A percentile compares a stretch with the other conserved stretches of the same genome.
These are phyloP conservation scores for Amia ocellicauda DNA, from an alignment of 2,113 vertebrate species.

Conservation along the genomic window DNA sequence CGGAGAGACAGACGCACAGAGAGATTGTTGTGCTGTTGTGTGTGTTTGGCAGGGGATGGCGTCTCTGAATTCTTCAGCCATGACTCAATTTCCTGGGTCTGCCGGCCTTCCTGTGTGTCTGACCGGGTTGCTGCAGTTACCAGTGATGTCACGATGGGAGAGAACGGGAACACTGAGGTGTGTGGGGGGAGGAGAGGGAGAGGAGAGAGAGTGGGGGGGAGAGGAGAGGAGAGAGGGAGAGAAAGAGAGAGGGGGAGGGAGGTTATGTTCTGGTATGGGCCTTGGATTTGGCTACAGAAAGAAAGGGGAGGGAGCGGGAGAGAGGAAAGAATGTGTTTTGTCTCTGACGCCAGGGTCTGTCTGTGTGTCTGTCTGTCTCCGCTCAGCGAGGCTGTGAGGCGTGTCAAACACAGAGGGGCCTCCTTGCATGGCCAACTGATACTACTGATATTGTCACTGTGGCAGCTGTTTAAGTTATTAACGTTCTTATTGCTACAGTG, in stretches of 20 bases:
- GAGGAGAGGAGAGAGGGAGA: too few relatives aligned
- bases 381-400: not conserved
- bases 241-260: not conserved
- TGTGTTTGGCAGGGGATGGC: not conserved
- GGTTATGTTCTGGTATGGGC: not conserved
- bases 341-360: conserved; percentile 11
- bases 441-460: too few relatives aligned
- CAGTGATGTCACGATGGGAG: conserved; percentile 14
- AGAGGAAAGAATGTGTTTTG: not conserved
- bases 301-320: not conserved
- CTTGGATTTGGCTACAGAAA: conserved; percentile 15
- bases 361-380: conserved; percentile 15
- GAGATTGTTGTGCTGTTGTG: conserved; percentile 25
- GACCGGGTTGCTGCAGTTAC: conserved; percentile 6
- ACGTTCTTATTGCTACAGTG: too few relatives aligned
- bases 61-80: conserved; percentile 2
- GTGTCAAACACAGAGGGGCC: not conserved
- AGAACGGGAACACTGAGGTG: not conserved
- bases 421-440: conserved; percentile 48
- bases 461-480: too few relatives aligned
- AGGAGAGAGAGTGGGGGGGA: too few relatives aligned
- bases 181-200: too few relatives aligned
- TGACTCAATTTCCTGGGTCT: conserved; percentile 5
- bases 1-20: not conserved
- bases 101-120: too few relatives aligned